phyloP scores from a whole-genome alignment of 2,888 invertebrate species.

The Leptodirus hochenwartii region DNA sequence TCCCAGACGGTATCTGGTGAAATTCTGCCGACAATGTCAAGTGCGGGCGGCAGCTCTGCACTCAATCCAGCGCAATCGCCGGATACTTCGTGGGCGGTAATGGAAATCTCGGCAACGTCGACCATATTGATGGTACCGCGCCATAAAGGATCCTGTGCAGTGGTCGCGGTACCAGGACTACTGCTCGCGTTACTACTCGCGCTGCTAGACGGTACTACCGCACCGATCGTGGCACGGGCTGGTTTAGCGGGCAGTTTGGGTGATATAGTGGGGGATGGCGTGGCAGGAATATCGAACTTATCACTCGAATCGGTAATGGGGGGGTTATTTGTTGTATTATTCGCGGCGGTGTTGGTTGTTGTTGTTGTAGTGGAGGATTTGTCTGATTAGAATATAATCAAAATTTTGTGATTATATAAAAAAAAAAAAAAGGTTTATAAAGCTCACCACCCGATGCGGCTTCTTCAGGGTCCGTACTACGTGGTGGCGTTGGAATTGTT shows the following conservation, averaged over 20 bases:
- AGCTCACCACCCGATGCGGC: neutral
- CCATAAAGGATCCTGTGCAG: slow-evolving; percentile 37
- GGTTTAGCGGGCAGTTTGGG: too few species aligned
- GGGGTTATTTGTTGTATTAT: slow-evolving; percentile 3
- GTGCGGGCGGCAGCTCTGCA: slow-evolving; percentile 53
- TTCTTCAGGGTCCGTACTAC: slow-evolving; percentile 21
- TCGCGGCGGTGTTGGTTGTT: slow-evolving; percentile 6
- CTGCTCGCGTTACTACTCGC: too few species aligned
- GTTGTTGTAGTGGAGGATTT: neutral
- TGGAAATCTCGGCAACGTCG: slow-evolving; percentile 76
- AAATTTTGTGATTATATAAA: slow-evolving; percentile 1
- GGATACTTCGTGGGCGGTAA: slow-evolving; percentile 58
- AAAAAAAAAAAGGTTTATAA: neutral
- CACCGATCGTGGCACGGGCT: too few species aligned
- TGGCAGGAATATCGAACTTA: too few species aligned
- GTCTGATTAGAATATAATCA: slow-evolving; percentile 4
- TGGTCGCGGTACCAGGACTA: too few species aligned
- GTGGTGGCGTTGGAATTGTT: slow-evolving; percentile 38
- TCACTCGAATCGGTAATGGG: too few species aligned
- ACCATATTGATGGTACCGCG: slow-evolving; percentile 78
- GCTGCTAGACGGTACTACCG: too few species aligned
- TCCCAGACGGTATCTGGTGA: slow-evolving; percentile 84
- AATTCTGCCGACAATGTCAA: slow-evolving; percentile 85
- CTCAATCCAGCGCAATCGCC: slow-evolving; percentile 47
- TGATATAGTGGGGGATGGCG: too few species aligned